These are phyloP conservation scores for Bombus difficillimus DNA, from an alignment of 1,140 invertebrate species.

Conservation along the genomic window DNA sequence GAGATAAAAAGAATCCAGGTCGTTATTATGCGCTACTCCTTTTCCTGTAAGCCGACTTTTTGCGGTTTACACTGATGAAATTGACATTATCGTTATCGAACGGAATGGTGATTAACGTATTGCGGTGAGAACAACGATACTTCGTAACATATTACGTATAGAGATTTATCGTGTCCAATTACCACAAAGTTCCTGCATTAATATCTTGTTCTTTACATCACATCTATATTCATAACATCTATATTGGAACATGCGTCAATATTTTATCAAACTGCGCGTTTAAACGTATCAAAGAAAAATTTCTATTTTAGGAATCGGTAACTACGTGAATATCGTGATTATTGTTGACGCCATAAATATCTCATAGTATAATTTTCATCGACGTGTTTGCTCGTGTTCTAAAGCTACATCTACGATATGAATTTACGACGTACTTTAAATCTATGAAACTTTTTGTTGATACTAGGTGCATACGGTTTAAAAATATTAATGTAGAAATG, in stretches of 20 bases:
- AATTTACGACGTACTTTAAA: too few species aligned
- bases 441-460: too few species aligned
- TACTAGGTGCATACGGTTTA: too few species aligned
- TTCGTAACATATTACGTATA: slow-evolving; percentile 18
- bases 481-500: too few species aligned
- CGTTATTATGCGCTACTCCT: slow-evolving; percentile 13
- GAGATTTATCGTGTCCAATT: slow-evolving; percentile 34
- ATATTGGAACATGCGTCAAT: not conserved
- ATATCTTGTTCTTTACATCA: slow-evolving; percentile 24
- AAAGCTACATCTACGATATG: too few species aligned
- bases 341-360: not conserved
- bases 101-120: slow-evolving; percentile 30
- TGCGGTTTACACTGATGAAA: slow-evolving; percentile 36
- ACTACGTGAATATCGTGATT: not conserved
- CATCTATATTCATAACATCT: slow-evolving; percentile 18
- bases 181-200: slow-evolving; percentile 33
- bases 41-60: slow-evolving; percentile 31
- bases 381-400: too few species aligned
- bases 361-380: too few species aligned
- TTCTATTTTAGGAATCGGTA: not conserved
- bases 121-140: slow-evolving; percentile 21
- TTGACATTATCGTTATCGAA: slow-evolving; percentile 51
- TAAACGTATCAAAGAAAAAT: not conserved
- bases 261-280: not conserved
- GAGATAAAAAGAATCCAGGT: slow-evolving; percentile 53